phyloP scores from a whole-genome alignment of 1,140 invertebrate species.

The Conus ventricosus region DNA sequence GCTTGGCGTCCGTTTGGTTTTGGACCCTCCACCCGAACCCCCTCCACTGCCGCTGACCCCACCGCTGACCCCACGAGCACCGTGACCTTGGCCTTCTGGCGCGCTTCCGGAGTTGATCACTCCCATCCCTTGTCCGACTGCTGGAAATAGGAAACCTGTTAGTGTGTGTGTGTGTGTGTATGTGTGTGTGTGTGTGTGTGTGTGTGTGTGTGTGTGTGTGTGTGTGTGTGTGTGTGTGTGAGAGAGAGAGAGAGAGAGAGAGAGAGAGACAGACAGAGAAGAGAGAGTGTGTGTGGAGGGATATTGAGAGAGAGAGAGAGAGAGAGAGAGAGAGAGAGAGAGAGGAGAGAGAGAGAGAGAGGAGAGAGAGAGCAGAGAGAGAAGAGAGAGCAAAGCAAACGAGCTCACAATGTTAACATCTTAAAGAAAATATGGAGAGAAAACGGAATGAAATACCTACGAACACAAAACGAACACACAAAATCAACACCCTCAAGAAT shows the following conservation, averaged over 20 bases:
- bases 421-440: no score
- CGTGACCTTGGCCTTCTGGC: conserved; percentile 31
- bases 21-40: conserved; percentile 25
- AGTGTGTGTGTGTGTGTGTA: not conserved
- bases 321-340: conserved; percentile 15
- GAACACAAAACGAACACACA: no score
- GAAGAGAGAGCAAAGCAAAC: conserved; percentile 12
- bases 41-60: conserved; percentile 26
- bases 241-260: conserved; percentile 1
- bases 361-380: not conserved
- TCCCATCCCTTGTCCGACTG: conserved; percentile 1
- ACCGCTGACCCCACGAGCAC: conserved; percentile 20
- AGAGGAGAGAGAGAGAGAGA: conserved; percentile 4
- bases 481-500: no score
- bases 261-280: not conserved
- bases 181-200: not conserved
- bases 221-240: no score
- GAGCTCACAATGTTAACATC: not conserved
- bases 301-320: not conserved
- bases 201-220: not conserved
- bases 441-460: no score
- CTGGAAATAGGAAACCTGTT: not conserved
- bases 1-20: conserved; percentile 49
- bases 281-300: not conserved
- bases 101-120: not conserved